These are phyloP conservation scores for Agapostemon virescens DNA, from an alignment of 2,888 invertebrate species.

Conservation along the genomic window DNA sequence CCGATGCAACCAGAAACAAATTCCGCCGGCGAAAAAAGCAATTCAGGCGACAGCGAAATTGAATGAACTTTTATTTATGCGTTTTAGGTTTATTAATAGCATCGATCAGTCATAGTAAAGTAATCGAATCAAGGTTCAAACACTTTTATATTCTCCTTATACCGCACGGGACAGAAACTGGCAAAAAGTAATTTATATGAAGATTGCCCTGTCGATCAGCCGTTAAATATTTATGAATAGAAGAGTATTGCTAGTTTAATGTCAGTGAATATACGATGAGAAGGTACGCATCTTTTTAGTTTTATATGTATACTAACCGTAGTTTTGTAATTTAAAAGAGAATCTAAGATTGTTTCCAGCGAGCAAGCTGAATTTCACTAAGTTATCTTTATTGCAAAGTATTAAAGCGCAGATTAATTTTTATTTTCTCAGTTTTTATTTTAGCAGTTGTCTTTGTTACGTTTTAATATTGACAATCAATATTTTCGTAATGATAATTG, in stretches of 20 bases:
- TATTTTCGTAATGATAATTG: too few species aligned
- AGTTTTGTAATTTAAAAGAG: background rate
- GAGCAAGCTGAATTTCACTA: background rate
- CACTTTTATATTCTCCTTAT: background rate
- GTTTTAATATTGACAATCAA: too few species aligned
- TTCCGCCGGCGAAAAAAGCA: background rate
- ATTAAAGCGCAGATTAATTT: background rate
- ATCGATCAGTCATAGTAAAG: background rate
- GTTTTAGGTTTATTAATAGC: background rate
- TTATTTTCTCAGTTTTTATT: background rate
- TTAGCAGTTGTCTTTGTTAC: too few species aligned
- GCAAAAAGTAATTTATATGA: conserved; percentile 37
- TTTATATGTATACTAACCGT: background rate
- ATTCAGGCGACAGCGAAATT: background rate
- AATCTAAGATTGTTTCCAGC: background rate
- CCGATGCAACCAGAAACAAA: background rate
- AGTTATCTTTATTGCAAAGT: background rate
- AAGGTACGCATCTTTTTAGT: background rate
- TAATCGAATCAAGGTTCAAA: background rate
- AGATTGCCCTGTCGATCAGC: conserved; percentile 28
- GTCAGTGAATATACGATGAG: conserved; percentile 8
- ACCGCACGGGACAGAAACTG: background rate
- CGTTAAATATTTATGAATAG: conserved; percentile 32
- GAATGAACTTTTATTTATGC: background rate
- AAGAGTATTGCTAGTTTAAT: conserved; percentile 10